Conservation (phyloP, 2,113 vertebrate genomes). For the Tringa solitaria region DNA sequence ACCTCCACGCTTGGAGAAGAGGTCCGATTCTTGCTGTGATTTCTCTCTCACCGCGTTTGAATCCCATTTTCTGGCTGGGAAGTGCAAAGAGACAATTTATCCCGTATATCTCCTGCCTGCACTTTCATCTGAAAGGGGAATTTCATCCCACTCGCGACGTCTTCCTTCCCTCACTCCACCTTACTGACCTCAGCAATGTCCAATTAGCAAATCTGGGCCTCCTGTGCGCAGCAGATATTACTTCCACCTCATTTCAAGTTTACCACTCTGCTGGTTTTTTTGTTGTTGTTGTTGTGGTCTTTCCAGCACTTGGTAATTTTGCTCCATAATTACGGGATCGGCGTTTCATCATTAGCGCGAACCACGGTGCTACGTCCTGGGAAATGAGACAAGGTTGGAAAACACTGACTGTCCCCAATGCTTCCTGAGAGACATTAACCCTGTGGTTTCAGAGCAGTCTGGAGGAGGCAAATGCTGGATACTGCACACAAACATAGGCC, state of each 20-base stretch:
- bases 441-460: neutral
- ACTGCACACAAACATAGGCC: neutral
- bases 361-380: neutral
- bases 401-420: neutral
- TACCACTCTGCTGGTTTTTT: neutral
- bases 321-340: neutral
- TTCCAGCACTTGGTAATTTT: neutral
- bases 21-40: neutral
- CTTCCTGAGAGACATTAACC: neutral
- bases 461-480: neutral
- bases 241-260: slow-evolving; percentile 2
- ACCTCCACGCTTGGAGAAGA: neutral
- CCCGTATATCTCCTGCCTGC: fast-evolving
- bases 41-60: neutral
- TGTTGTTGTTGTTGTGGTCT: neutral
- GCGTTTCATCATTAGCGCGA: neutral
- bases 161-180: neutral
- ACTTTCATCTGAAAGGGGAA: neutral
- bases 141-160: fast-evolving
- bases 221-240: neutral
- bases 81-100: neutral
- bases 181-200: neutral
- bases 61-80: neutral
- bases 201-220: neutral
- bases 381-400: neutral